Conservation (phyloP, 2,113 vertebrate genomes). For the Corvus moneduloides region DNA sequence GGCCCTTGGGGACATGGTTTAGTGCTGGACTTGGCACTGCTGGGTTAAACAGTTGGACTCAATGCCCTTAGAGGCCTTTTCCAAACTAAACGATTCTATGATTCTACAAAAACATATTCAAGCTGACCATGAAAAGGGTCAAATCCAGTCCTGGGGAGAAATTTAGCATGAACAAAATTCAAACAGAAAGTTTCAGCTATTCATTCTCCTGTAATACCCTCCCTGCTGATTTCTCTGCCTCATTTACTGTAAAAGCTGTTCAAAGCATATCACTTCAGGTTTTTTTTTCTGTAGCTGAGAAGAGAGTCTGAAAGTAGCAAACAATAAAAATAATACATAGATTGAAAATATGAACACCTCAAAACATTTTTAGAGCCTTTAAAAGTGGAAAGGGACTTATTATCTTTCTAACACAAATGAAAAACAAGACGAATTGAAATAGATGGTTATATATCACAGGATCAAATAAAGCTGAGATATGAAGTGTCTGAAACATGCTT, state of each 20-base stretch:
- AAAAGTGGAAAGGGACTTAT: background rate
- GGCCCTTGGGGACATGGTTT: background rate
- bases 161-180: background rate
- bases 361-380: background rate
- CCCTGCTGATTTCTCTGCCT: constrained; percentile 22
- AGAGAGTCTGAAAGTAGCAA: background rate
- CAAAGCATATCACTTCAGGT: background rate
- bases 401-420: background rate
- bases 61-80: background rate
- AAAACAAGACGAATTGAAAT: background rate
- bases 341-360: background rate
- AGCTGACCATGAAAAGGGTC: background rate
- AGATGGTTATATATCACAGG: background rate
- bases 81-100: background rate
- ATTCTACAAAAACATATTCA: background rate
- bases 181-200: background rate
- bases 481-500: background rate
- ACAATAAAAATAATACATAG: background rate
- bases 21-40: background rate
- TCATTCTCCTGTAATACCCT: background rate
- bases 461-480: background rate
- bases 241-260: constrained; percentile 1
- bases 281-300: background rate
- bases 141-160: background rate
- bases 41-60: background rate